Evolutionary conservation across 2,113 vertebrate species (phyloP).

Genomic region (Perca fluviatilis): DNA sequence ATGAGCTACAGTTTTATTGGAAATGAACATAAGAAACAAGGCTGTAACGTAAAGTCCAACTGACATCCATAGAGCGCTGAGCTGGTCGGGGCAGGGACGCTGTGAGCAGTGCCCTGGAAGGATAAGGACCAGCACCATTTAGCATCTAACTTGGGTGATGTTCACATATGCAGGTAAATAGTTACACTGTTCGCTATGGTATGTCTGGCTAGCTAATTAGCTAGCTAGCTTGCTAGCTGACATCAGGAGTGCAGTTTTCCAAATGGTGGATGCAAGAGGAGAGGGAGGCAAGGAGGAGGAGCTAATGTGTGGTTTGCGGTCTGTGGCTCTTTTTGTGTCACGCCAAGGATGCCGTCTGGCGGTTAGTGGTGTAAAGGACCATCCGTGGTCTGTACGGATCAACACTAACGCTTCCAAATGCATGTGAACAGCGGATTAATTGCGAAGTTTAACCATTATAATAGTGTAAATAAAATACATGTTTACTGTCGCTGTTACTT

Average conservation of each 20-base stretch:
- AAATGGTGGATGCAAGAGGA: too few relatives aligned
- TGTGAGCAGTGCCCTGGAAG: neutral
- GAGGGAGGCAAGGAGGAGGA: neutral
- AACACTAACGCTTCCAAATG: too few relatives aligned
- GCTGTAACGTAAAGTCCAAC: neutral
- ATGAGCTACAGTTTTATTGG: constrained; percentile 14
- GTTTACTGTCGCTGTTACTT: too few relatives aligned
- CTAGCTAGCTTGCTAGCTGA: constrained; percentile 1
- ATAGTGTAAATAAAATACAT: too few relatives aligned
- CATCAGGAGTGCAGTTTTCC: neutral
- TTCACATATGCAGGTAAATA: neutral
- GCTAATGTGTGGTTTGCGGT: neutral
- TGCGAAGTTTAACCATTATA: too few relatives aligned
- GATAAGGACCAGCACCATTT: neutral
- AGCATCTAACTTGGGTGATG: neutral
- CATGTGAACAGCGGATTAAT: too few relatives aligned
- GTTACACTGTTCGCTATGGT: constrained; percentile 10
- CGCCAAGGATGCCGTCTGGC: too few relatives aligned
- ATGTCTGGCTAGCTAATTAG: neutral
- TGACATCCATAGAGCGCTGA: neutral
- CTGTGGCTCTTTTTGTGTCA: too few relatives aligned
- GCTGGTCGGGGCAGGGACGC: neutral
- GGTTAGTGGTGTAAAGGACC: too few relatives aligned
- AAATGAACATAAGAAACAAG: neutral
- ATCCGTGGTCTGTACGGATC: too few relatives aligned